Percentiles rank a stretch among this genome's conserved stretches.
Evolutionary conservation across 2,797 vertebrate species (phyloP).

Genomic region (Danio tinwini): DNA sequence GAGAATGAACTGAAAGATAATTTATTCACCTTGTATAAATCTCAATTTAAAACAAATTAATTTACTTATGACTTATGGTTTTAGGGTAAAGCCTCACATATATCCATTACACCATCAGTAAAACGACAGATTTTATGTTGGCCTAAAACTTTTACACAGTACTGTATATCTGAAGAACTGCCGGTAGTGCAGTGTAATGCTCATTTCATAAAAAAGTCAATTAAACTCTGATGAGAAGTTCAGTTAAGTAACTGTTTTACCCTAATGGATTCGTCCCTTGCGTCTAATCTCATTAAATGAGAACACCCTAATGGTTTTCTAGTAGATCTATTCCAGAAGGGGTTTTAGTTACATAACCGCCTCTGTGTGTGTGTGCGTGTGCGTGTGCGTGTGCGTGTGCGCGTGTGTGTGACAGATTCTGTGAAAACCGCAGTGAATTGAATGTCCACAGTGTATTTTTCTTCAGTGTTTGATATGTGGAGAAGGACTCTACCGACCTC

Average conservation of each 20-base stretch:
- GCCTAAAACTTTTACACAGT: too few species aligned
- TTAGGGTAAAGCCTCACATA: too few species aligned
- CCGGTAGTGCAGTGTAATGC: background rate
- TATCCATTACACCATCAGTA: too few species aligned
- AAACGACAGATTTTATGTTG: too few species aligned
- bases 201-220: background rate
- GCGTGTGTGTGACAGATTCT: conserved; percentile 12
- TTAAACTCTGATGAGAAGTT: conserved; percentile 27
- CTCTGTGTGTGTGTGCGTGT: background rate
- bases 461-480: background rate
- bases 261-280: background rate
- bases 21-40: too few species aligned
- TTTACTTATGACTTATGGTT: too few species aligned
- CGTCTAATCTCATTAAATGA: conserved; percentile 18
- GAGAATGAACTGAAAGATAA: too few species aligned
- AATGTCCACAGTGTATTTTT: background rate
- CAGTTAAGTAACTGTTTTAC: conserved; percentile 8
- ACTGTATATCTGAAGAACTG: background rate
- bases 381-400: background rate
- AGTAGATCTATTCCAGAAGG: conserved; percentile 26
- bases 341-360: conserved; percentile 35
- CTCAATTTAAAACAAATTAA: too few species aligned
- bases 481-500: conserved; percentile 27
- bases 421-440: background rate
- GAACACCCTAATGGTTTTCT: conserved; percentile 34